Base-by-base conservation (phyloP, 2,888 invertebrate genomes). In the Orchesella flavescens region DNA sequence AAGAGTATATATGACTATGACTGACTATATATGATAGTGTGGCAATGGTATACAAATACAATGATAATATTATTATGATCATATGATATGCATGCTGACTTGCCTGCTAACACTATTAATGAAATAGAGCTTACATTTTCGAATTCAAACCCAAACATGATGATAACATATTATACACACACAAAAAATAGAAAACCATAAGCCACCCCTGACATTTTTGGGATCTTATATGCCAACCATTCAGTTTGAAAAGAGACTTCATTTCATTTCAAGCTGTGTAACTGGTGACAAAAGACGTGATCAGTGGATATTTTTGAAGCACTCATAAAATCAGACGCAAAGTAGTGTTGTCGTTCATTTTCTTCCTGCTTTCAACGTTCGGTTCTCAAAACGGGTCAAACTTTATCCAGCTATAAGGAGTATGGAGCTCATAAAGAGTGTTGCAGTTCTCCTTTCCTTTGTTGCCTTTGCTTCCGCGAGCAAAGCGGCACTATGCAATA, bases 401-500 rank as follows among this genome's bases (percentile, higher is more conserved):
- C 34, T 34, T 4, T 34, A 34, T 34, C 34, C 34, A 34, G 34
- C 34, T 34, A 7, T n/a, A n/a, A n/a, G 7, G 34, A 34, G 34
- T 34, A 34, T 34, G 34, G 34, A 34, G 34, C 34, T 34, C 34
- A 4, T 34, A 34, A 34, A 34, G 34, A 34, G 34, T 34, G 34
- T 34, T 7, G 12, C 34, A 55, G 19, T 24, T 13, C 13, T 80
- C 10, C 19, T 80, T 49, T 80, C 66, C 19, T 46, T 66, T 69
- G 81, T 59, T 13, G 81, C 75, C 19, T 83, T 79, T 21, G 57
- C 75, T 65, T 76, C 77, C 5, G 86, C 79, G 34, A 63, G 55
- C 17, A 85, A 86, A 43, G 81, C 85, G 21, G 84, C 83, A 34
- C 79, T 87, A 17, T 88, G 88, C 68, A 88, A 88, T 72, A 85